Conservation (phyloP, 1,140 invertebrate genomes). For the Leptonema lineaticorne region DNA sequence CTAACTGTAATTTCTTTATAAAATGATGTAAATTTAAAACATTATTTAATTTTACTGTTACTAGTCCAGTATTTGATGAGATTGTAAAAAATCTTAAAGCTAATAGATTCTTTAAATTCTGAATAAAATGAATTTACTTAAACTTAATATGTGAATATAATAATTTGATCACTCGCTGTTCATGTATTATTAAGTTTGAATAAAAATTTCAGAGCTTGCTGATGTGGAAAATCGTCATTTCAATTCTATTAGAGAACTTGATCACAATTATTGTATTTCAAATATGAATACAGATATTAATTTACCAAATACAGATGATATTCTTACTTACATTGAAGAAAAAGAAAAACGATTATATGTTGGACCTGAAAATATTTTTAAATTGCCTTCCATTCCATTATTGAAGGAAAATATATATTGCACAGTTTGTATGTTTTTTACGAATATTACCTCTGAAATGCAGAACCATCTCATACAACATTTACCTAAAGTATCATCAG, state of each 20-base stretch:
- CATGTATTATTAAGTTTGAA: conserved; percentile 56
- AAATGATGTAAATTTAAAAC: too few species aligned
- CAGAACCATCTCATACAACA: conserved; percentile 71
- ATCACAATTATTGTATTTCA: too few species aligned
- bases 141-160: too few species aligned
- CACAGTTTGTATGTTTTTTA: conserved; percentile 65
- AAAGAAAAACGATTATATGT: conserved; percentile 51
- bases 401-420: conserved; percentile 65
- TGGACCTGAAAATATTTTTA: conserved; percentile 62
- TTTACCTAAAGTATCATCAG: conserved; percentile 61
- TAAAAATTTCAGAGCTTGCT: background rate
- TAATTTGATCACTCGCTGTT: too few species aligned
- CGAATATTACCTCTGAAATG: conserved; percentile 75
- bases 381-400: conserved; percentile 65
- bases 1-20: too few species aligned
- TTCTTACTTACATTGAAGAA: background rate
- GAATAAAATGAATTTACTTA: too few species aligned
- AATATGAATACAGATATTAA: too few species aligned
- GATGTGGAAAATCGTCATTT: background rate
- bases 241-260: background rate
- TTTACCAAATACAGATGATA: background rate
- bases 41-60: too few species aligned
- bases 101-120: too few species aligned
- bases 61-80: too few species aligned
- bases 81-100: too few species aligned